Base-by-base conservation (phyloP, 2,888 invertebrate genomes). In the Sminthurinus aureus region DNA sequence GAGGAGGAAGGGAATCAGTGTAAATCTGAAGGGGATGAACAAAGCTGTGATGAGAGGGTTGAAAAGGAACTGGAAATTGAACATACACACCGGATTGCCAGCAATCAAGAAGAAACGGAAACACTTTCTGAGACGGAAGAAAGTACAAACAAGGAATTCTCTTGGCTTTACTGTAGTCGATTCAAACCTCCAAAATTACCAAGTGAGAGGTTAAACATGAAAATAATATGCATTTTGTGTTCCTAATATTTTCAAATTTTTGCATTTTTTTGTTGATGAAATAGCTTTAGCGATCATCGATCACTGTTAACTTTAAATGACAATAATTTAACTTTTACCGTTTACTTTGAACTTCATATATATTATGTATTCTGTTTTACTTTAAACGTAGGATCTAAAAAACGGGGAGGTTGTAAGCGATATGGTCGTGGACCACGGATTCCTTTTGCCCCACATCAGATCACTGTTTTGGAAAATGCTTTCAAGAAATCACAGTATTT, bases 151-250 rank as follows among this genome's bases (percentile, higher is more conserved):
- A 64, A 81, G 51, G 84, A 86, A 24, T 87, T 87, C 83, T 83
- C 85, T 8, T 95, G 95, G 95, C 90, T 95, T 86, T 93, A 93
- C 86, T 95, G 94, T 89, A 94, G 94, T 4, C 91, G 95, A 85
- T 95, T 94, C 89, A 92, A 93, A 87, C 95, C 95, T 0, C 95
- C 95, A 0, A 93, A 93, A 89, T 90, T 95, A 77, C 93, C 93
- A 89, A 92, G 94, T 93, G 92, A 93, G 93, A 90, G 86, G 81
- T 0, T 11, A 52, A 11, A 52, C 8, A 52, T 52, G 13, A 13
- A 52, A 13, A 52, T 13, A 52, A 52, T 52, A 13, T 52, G 13
- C 9, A n/a, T n/a, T n/a, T n/a, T n/a, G n/a, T n/a, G n/a, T n/a
- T n/a, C n/a, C n/a, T n/a, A n/a, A n/a, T n/a, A n/a, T n/a, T n/a